Evolutionary conservation across 2,888 invertebrate genomes (phyloP).

Genomic region (Chloroclysta siterata): DNA sequence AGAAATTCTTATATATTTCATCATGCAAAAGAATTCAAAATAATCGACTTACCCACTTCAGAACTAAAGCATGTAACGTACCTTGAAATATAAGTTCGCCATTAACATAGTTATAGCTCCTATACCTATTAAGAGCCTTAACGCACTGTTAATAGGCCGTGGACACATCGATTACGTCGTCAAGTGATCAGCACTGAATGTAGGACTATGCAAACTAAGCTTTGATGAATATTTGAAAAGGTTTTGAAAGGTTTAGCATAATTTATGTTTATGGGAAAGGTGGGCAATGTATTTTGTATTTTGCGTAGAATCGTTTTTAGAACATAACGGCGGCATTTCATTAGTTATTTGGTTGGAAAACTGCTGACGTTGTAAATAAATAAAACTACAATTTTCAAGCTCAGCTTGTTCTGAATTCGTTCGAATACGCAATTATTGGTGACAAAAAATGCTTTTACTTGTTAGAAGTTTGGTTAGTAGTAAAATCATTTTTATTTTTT

Average conservation of each 20-base stretch:
- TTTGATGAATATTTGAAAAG: constrained; percentile 24
- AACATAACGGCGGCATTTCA: neutral
- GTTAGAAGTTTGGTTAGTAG: neutral
- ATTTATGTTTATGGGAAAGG: neutral
- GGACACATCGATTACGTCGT: constrained; percentile 25
- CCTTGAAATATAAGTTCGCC: constrained; percentile 23
- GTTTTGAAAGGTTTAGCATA: constrained; percentile 9
- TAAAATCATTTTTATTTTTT: neutral
- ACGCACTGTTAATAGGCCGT: constrained; percentile 24
- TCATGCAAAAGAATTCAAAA: too few species aligned
- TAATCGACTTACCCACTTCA: neutral
- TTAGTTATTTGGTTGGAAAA: constrained; percentile 1
- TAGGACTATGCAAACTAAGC: neutral
- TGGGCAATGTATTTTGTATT: constrained; percentile 5
- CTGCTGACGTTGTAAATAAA: constrained; percentile 4
- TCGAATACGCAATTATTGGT: neutral
- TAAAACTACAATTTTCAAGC: neutral
- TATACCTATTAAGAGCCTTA: constrained; percentile 11
- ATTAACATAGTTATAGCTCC: constrained; percentile 13
- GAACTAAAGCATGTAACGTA: constrained; percentile 4
- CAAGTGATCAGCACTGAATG: constrained; percentile 12
- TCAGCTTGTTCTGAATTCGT: neutral
- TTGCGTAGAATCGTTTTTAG: constrained; percentile 6
- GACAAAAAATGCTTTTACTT: neutral
- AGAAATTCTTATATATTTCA: too few species aligned